Evolutionary conservation across 2,888 invertebrate genomes (phyloP), one percentile per base, ranked within the genome.

Genomic region (Stratiomys singularior): DNA sequence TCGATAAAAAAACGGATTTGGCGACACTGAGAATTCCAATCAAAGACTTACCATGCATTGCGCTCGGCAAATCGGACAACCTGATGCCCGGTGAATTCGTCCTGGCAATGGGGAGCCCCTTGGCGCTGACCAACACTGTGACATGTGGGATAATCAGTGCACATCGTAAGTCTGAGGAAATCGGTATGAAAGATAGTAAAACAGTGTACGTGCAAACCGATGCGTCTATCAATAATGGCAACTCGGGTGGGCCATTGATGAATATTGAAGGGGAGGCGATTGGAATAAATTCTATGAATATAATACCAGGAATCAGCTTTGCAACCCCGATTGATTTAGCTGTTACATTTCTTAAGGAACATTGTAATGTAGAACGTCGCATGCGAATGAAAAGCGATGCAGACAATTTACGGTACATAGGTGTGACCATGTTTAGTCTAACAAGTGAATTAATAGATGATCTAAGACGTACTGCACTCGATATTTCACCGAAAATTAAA

Each of bases 131-230:
- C 83, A 98, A 98, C 83, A 95, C 97, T 0, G 96, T 97, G 5
- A 97, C 98, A 0, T 93, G 94, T 4, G 98, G 98, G 1, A 95
- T 98, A 1, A 92, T 98, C 63, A 96, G 96, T 83, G 89, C 89
- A 76, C 94, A 89, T 86, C 89, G 89, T 86, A 93, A 87, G 5
- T 91, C 92, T 0, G 89, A 91, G 81, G 94, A 94, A 83, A 86
- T 94, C 18, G 94, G 94, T 0, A 84, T 94, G 69, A 89, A 88
- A 82, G 90, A 90, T 87, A 83, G 82, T 3, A 93, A 95, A 84
- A 96, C 97, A 90, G 93, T 93, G 27, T 96, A 96, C 85, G 95
- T 98, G 81, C 98, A 98, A 87, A 98, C 98, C 0, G 98, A 98
- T 86, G 98, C 97, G 15, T 93, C 96, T 0, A 97, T 98, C 81